phyloP scores from a whole-genome alignment of 2,113 vertebrate genomes.

The Planiliza haematocheilus region DNA sequence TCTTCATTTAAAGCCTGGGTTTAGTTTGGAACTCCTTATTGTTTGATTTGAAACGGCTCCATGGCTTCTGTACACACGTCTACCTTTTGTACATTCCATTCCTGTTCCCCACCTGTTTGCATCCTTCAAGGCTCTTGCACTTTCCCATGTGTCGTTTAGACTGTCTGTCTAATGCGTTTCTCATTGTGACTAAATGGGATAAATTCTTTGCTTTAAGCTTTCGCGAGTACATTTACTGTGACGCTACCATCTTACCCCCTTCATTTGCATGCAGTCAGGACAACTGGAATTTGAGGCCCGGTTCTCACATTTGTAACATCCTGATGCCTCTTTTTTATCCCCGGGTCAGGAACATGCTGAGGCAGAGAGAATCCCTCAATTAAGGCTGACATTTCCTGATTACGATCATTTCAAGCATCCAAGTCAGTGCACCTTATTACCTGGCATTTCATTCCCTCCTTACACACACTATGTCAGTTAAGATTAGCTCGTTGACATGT shows the following conservation, averaged over 20 bases:
- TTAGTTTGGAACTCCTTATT: neutral
- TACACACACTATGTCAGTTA: conserved; percentile 40
- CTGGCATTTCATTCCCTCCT: conserved; percentile 49
- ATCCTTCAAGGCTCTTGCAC: neutral
- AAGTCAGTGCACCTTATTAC: conserved; percentile 60
- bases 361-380: conserved; percentile 27
- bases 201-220: neutral
- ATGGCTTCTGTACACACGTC: neutral
- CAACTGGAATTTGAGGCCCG: conserved; percentile 9
- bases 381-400: conserved; percentile 54
- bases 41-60: neutral
- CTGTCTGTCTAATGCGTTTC: neutral
- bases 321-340: conserved; percentile 18
- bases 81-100: too few relatives aligned
- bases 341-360: conserved; percentile 51
- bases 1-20: neutral
- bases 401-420: conserved; percentile 59
- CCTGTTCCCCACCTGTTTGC: neutral
- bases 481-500: conserved; percentile 14
- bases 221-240: neutral
- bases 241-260: neutral
- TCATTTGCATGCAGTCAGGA: conserved; percentile 3
- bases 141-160: neutral
- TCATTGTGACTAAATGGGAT: neutral
- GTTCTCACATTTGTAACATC: conserved; percentile 20